Evolutionary conservation across 1,140 invertebrate genomes (phyloP), one percentile per base, ranked within the genome.

Genomic region (Coptotermes formosanus): DNA sequence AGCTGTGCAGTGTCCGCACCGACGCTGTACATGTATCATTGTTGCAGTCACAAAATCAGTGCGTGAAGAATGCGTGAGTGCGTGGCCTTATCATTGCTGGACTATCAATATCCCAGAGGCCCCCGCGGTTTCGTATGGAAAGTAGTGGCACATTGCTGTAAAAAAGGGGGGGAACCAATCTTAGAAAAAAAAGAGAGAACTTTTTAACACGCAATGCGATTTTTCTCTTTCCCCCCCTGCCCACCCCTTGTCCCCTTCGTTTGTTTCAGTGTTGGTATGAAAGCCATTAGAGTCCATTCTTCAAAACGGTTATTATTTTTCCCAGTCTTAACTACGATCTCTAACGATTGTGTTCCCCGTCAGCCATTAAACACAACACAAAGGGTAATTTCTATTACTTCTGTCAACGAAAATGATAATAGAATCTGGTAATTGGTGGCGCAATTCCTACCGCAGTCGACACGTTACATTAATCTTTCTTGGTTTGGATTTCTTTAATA

Each of bases 71-170:
- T 30, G 64, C 64, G 64, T 75, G 64, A 30, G 64, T 75, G 25
- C 64, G 64, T 75, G 64, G n/a, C 64, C 64, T 75, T 75, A 75
- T 75, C 64, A 75, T 75, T 75, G 64, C n/a, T 75, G 64, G 64
- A 75, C 64, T 75, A 75, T 75, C 64, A 75, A 75, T 75, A 30
- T 75, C 64, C 64, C 64, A 75, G 64, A 1, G 64, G 64, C 64
- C 64, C 64, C n/a, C 25, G 64, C 64, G 64, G 64, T 75, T 75
- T 75, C 64, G 64, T 75, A 75, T 75, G 64, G 64, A 75, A 75
- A 75, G 64, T 30, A 75, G 64, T n/a, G 64, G 14, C 64, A 7
- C 25, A 30, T 75, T 75, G 16, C 25, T 9, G 25, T 8, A 12
- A 75, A 75, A 75, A 75, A n/a, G n/a, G 19, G n/a, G 19, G 52